These are phyloP conservation scores for Bombus vancouverensis DNA, from an alignment of 1,140 invertebrate species.

Conservation along the genomic window DNA sequence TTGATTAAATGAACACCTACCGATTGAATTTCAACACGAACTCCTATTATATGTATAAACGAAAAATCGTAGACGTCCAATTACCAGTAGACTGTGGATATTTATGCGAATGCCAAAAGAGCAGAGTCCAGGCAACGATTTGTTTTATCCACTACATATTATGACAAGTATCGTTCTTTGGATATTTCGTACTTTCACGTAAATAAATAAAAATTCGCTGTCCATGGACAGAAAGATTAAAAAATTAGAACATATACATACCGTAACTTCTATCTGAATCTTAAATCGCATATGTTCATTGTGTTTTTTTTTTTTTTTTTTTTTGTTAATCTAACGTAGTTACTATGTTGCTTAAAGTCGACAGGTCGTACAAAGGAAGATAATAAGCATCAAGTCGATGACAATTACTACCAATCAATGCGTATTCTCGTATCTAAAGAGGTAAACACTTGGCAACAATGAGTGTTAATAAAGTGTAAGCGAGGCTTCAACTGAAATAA, in stretches of 20 bases:
- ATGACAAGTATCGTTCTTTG: background rate
- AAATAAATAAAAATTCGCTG: background rate
- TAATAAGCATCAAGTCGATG: background rate
- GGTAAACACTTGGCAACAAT: slow-evolving; percentile 38
- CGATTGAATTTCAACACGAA: no score
- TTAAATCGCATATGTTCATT: background rate
- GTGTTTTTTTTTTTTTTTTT: no score
- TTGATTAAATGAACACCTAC: no score
- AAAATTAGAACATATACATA: background rate
- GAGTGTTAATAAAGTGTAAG: slow-evolving; percentile 34
- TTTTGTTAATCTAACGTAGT: no score
- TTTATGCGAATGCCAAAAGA: background rate
- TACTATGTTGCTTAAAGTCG: background rate
- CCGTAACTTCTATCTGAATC: background rate
- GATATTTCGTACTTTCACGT: background rate
- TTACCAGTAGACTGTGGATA: background rate
- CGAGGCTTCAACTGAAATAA: slow-evolving; percentile 15
- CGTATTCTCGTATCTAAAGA: background rate
- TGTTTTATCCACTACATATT: background rate
- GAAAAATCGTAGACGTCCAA: background rate
- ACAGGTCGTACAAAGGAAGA: background rate
- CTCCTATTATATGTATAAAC: no score
- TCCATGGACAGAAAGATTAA: background rate
- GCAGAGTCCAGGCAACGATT: no score
- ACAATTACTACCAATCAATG: slow-evolving; percentile 41